Evolutionary conservation across 2,113 vertebrate species (phyloP).

Genomic region (Colistium nudipinnis): DNA sequence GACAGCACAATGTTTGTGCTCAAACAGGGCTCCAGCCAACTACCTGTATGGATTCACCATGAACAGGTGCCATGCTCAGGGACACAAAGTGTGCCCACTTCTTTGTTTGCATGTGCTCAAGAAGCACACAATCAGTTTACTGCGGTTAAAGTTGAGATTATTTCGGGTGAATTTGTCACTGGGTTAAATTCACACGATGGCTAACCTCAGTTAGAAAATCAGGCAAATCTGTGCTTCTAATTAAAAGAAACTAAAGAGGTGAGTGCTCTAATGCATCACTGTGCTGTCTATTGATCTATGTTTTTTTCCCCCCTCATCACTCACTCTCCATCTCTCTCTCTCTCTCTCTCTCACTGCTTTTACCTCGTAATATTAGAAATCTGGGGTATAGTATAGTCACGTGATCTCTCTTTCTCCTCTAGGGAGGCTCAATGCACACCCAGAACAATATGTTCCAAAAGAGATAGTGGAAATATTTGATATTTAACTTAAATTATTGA

Average conservation of each 20-base stretch:
- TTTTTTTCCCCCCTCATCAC: conserved; percentile 14
- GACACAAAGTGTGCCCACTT: conserved; percentile 21
- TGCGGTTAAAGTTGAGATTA: conserved; percentile 6
- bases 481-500: no score
- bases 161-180: not conserved
- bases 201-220: conserved; percentile 5
- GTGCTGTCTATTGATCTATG: conserved; percentile 57
- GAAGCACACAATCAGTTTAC: not conserved
- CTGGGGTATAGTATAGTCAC: not conserved
- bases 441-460: conserved; percentile 16
- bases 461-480: conserved; percentile 11
- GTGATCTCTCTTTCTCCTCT: conserved; percentile 24
- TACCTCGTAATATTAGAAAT: conserved; percentile 45
- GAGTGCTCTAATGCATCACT: conserved; percentile 55
- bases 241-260: conserved; percentile 45
- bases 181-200: not conserved
- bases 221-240: conserved; percentile 38
- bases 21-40: conserved; percentile 31
- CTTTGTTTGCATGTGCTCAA: not conserved
- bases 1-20: conserved; percentile 57
- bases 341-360: conserved; percentile 15
- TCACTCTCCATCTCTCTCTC: conserved; percentile 10
- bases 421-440: not conserved
- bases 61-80: conserved; percentile 34
- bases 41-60: conserved; percentile 39